Percentiles rank a stretch among this genome's conserved stretches.
phyloP scores from a whole-genome alignment of 2,113 vertebrate genomes.

The Falcunculus frontatus region DNA sequence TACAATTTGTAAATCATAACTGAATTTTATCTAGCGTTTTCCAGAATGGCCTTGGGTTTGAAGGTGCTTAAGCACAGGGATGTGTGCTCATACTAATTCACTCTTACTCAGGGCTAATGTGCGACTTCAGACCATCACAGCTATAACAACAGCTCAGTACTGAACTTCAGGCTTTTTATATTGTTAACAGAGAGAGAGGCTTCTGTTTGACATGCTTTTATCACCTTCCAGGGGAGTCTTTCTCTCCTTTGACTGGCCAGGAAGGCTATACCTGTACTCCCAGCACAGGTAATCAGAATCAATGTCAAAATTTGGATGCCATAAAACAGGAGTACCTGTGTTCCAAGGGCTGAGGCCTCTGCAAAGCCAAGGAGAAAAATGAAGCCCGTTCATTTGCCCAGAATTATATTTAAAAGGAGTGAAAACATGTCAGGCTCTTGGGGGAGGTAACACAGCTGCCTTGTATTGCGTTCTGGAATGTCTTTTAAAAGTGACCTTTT shows the following conservation, averaged over 20 bases:
- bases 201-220: background rate
- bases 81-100: background rate
- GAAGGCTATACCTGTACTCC: background rate
- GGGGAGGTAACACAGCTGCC: background rate
- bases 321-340: background rate
- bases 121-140: background rate
- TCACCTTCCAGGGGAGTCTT: background rate
- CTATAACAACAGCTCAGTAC: background rate
- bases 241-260: background rate
- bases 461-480: background rate
- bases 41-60: background rate
- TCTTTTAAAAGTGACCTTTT: conserved; percentile 31
- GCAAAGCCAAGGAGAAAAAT: background rate
- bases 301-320: background rate
- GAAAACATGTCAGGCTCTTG: background rate
- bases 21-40: background rate
- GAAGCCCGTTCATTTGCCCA: background rate
- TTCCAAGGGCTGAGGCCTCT: background rate
- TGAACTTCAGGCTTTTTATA: background rate
- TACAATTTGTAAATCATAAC: background rate
- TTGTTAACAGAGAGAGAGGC: background rate
- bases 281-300: background rate
- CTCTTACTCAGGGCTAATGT: background rate
- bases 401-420: background rate
- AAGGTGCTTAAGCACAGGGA: background rate